A percentile compares a stretch with the other conserved stretches of the same genome.
Conservation (phyloP, 2,113 vertebrate species). For the Hiodon alosoides region DNA sequence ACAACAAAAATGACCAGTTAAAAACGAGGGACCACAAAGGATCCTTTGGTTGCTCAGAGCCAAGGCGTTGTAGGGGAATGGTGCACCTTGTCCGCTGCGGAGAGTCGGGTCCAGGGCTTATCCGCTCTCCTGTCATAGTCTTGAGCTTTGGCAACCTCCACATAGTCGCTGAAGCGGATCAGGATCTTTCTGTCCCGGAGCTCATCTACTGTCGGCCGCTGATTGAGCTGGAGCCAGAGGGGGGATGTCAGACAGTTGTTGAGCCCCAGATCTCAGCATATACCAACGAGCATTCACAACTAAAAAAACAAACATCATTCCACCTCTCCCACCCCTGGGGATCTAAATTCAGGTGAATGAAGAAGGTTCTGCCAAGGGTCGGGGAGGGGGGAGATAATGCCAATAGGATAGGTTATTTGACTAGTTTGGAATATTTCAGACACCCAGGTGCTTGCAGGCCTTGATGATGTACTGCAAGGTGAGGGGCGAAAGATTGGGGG, state of each 20-base stretch:
- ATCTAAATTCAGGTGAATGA: no score
- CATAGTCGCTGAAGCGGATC: conserved; percentile 96
- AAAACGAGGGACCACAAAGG: neutral
- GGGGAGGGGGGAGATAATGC: no score
- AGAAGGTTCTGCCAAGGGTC: no score
- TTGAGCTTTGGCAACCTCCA: conserved; percentile 98
- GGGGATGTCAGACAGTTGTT: no score
- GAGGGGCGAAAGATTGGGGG: no score
- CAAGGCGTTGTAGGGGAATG: no score
- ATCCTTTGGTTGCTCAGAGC: neutral
- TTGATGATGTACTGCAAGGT: no score
- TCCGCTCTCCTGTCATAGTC: conserved; percentile 94
- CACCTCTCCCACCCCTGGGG: no score
- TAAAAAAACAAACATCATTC: neutral
- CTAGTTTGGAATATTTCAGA: no score
- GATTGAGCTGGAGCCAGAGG: conserved; percentile 75
- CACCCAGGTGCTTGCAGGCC: no score
- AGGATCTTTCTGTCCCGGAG: conserved; percentile 94
- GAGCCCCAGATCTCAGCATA: no score
- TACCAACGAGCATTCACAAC: neutral
- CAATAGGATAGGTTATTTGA: no score
- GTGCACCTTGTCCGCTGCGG: conserved; percentile 89
- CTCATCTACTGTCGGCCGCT: conserved; percentile 93
- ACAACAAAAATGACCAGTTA: neutral
- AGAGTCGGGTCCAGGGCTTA: conserved; percentile 94